Evolutionary conservation across 2,797 vertebrate genomes (phyloP), one percentile per base, ranked within the genome.

Genomic region (Esox lucius): DNA sequence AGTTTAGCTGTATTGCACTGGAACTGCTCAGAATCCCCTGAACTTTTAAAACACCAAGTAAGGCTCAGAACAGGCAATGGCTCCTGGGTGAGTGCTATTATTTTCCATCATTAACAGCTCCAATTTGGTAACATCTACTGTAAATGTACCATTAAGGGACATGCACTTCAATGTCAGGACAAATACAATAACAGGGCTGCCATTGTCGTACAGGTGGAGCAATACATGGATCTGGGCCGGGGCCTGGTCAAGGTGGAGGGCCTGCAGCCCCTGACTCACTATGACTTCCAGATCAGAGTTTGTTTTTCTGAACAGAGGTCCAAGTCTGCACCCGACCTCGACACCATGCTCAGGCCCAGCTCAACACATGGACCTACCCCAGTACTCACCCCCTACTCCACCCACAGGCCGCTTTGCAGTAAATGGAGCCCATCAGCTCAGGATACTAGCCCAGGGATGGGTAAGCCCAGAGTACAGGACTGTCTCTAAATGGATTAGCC

Each of bases 231-330:
- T 42, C 12, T 81, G 4, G 2, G 49, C 4, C 62, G 85, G 5
- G 69, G 78, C 64, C 46, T 81, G 46, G 56, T 89, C 16, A 65
- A 68, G 3, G 86, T 82, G 76, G 90, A 90, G 17, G 35, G 76
- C 49, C 80, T 97, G 82, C 89, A 87, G 71, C 92, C 95, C 2
- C 66, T 92, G 75, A 92, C 85, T 0, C 75, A 75, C 2, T 98
- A 97, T 62, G 64, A 87, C 68, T 94, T 98, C 81, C 92, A 96
- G 87, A 85, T 94, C 7, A 84, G 93, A 83, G 93, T 93, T 68
- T 95, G 89, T 82, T 73, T 80, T 65, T 39, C 0, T 0, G 24
- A 39, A 15, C 78, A 83, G 56, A 85, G 69, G 39, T 85, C 75
- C 46, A 87, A 7, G 4, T 28, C 11, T 3, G 13, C 4, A 48